These are phyloP conservation scores for Daboia siamensis DNA, from an alignment of 2,113 vertebrate genomes.

Conservation along the genomic window DNA sequence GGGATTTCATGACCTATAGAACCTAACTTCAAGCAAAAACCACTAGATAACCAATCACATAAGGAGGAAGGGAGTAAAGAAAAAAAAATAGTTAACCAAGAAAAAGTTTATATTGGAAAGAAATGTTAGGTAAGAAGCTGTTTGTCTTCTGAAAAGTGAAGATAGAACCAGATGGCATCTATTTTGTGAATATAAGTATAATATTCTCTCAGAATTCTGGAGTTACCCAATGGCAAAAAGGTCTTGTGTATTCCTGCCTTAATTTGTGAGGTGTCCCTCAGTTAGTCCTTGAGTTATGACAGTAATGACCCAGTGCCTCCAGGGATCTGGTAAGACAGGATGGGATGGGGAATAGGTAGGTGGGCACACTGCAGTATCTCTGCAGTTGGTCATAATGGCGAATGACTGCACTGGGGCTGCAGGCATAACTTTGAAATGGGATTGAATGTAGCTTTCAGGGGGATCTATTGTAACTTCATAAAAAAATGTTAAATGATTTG, in stretches of 20 bases:
- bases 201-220: too few species aligned
- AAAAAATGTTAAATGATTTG: not conserved
- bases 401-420: not conserved
- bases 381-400: not conserved
- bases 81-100: too few species aligned
- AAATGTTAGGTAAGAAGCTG: too few species aligned
- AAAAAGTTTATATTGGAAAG: too few species aligned
- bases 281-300: too few species aligned
- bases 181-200: too few species aligned
- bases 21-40: too few species aligned
- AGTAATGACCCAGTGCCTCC: not conserved
- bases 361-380: not conserved
- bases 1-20: too few species aligned
- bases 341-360: not conserved
- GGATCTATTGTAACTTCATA: not conserved
- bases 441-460: not conserved
- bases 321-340: not conserved
- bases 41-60: too few species aligned
- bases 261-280: not conserved
- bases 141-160: too few species aligned
- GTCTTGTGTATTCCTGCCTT: not conserved
- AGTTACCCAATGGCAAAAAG: not conserved
- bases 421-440: not conserved
- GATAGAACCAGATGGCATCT: too few species aligned
- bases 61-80: too few species aligned